Conservation (phyloP, 1,140 invertebrate genomes). For the Rhagoletis zephyria region DNA sequence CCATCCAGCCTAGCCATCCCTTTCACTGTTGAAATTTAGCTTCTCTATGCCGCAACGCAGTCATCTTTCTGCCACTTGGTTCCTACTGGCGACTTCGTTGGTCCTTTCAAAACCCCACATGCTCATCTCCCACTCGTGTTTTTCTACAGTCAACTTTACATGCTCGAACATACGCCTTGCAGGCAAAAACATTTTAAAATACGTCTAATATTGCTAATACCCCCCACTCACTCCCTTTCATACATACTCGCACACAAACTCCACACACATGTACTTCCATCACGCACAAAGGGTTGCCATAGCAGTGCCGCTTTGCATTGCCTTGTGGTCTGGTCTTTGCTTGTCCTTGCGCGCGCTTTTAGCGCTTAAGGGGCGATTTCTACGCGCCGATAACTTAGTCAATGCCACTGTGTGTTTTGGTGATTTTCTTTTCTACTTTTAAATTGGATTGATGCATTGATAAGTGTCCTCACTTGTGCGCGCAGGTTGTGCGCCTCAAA, state of each 20-base stretch:
- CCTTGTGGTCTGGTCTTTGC: constrained; percentile 30
- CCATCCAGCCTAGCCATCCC: not conserved
- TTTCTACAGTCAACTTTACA: constrained; percentile 28
- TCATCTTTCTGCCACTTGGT: not conserved
- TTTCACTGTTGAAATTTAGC: not conserved
- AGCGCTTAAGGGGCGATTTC: constrained; percentile 28
- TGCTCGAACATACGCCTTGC: constrained; percentile 43
- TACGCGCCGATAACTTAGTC: constrained; percentile 17
- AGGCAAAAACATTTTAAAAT: constrained; percentile 49
- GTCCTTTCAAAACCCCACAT: not conserved
- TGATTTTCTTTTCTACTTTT: constrained; percentile 14
- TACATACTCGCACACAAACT: not conserved
- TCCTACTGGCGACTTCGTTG: constrained; percentile 13
- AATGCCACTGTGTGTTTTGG: not conserved
- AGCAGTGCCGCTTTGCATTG: not conserved
- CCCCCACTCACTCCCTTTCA: not conserved
- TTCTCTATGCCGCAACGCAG: not conserved
- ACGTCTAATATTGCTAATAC: constrained; percentile 46
- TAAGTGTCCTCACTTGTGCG: not conserved
- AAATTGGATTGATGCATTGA: constrained; percentile 37
- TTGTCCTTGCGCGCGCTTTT: not conserved
- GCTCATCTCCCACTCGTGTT: not conserved
- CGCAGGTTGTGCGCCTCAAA: not conserved
- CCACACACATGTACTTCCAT: not conserved
- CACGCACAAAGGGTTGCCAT: constrained; percentile 28